These are phyloP conservation scores for Cyphomyrus discorhynchus DNA, from an alignment of 2,113 vertebrate genomes.

Conservation along the genomic window DNA sequence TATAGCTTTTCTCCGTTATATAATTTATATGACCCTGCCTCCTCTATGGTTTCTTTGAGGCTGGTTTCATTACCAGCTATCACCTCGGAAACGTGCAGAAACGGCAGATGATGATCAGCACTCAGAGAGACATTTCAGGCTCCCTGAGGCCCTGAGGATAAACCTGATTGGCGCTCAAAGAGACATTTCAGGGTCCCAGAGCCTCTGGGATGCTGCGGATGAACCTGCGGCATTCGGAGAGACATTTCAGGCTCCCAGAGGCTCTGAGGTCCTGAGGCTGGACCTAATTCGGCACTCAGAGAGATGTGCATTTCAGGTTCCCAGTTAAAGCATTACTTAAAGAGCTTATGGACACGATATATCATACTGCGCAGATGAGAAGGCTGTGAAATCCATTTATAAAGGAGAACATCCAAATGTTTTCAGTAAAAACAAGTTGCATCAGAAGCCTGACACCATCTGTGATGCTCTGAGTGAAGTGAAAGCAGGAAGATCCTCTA, in stretches of 20 bases:
- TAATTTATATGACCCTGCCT: not conserved
- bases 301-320: not conserved
- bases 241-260: not conserved
- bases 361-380: not conserved
- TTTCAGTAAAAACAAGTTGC: not conserved
- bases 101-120: not conserved
- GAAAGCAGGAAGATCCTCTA: not conserved
- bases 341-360: not conserved
- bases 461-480: not conserved
- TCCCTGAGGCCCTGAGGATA: not conserved
- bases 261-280: not conserved
- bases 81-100: not conserved
- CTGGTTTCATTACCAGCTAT: not conserved
- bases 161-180: not conserved
- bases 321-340: not conserved
- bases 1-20: not conserved
- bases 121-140: not conserved
- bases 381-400: not conserved
- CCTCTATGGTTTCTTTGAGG: not conserved
- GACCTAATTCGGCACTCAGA: not conserved
- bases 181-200: not conserved
- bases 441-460: not conserved
- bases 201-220: not conserved
- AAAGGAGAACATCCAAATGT: not conserved
- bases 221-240: not conserved